These are phyloP conservation scores for Gorsachius magnificus DNA, from an alignment of 2,797 vertebrate species.

Conservation along the genomic window DNA sequence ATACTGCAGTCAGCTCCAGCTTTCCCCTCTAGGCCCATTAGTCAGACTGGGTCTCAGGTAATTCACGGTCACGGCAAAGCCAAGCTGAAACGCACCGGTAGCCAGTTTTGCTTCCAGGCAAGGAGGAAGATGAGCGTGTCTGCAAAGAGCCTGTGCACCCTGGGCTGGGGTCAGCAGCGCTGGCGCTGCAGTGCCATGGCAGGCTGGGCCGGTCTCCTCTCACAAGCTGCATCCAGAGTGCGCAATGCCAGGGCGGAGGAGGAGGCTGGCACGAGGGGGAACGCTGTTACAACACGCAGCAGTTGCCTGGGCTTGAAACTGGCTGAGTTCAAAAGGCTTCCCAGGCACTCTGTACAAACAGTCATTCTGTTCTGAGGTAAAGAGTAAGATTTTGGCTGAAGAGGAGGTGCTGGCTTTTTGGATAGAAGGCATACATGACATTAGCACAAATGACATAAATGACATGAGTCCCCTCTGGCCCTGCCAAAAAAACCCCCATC, in stretches of 20 bases:
- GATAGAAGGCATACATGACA: rapidly evolving
- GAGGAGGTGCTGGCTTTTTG: not conserved
- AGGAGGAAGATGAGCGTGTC: not conserved
- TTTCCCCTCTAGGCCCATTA: not conserved
- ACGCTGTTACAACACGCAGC: not conserved
- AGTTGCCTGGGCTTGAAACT: not conserved
- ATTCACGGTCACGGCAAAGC: not conserved
- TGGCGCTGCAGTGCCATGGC: not conserved
- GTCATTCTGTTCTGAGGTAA: not conserved
- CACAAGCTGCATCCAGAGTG: not conserved
- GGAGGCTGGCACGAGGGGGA: not conserved
- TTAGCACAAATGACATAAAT: not conserved
- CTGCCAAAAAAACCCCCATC: not conserved
- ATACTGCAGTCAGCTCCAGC: not conserved
- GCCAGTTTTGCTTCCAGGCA: not conserved
- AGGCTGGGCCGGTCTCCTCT: not conserved
- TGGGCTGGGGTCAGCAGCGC: not conserved
- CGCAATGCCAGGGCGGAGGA: not conserved
- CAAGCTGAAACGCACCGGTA: not conserved
- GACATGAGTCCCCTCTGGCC: not conserved
- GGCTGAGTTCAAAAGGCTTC: not conserved
- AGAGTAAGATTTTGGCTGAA: not conserved
- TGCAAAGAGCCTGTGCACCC: not conserved
- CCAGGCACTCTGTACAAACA: not conserved
- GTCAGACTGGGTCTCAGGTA: not conserved